Evolutionary conservation across 2,888 invertebrate species (phyloP).

Genomic region (Stratiomys singularior): DNA sequence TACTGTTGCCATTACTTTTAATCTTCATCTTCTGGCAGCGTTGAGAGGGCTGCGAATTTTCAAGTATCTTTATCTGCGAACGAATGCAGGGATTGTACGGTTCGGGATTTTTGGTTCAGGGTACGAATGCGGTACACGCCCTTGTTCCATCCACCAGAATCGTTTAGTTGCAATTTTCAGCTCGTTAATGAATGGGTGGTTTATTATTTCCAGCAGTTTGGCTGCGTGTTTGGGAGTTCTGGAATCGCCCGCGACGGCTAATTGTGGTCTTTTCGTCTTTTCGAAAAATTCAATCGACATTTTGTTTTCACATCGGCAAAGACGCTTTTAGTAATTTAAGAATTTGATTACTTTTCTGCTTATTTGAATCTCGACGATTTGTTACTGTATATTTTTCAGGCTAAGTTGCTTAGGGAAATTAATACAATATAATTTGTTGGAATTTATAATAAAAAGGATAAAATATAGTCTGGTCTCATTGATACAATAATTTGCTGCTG

Average conservation of each 20-base stretch:
- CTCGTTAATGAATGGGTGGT: slow-evolving; percentile 29
- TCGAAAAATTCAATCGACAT: too few relatives aligned
- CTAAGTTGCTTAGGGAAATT: too few relatives aligned
- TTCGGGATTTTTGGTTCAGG: neutral
- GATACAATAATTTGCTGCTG: too few relatives aligned
- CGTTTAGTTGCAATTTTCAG: slow-evolving; percentile 37
- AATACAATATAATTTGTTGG: too few relatives aligned
- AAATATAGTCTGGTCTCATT: too few relatives aligned
- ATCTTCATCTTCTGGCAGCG: neutral
- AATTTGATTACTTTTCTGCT: too few relatives aligned
- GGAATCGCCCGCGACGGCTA: neutral
- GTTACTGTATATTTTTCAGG: too few relatives aligned
- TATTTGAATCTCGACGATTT: too few relatives aligned
- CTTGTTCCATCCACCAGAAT: slow-evolving; percentile 20
- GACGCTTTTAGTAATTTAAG: too few relatives aligned
- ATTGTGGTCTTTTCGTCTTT: too few relatives aligned
- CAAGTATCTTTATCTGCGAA: neutral
- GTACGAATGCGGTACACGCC: slow-evolving; percentile 19
- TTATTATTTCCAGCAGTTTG: neutral
- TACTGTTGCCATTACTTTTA: neutral
- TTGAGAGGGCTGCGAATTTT: neutral
- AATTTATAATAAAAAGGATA: too few relatives aligned
- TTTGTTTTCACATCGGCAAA: too few relatives aligned
- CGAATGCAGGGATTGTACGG: slow-evolving; percentile 18
- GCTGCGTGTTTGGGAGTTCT: neutral